These are phyloP conservation scores for Melanchra persicariae DNA, from an alignment of 2,888 invertebrate species.

Conservation along the genomic window DNA sequence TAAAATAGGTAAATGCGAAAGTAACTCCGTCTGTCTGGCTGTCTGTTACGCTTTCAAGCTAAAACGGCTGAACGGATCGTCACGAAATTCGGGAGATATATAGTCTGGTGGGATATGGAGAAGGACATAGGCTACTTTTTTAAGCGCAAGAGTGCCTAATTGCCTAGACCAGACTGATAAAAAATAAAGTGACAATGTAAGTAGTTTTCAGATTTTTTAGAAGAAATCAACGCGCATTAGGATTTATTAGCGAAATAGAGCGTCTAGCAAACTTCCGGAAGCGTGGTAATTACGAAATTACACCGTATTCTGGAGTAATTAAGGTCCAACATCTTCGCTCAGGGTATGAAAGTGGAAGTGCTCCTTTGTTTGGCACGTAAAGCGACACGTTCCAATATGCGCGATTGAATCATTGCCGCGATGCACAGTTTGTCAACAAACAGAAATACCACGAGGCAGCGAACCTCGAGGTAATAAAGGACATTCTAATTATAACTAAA, in stretches of 20 bases:
- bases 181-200: constrained; percentile 37
- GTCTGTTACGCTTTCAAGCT: too few relatives aligned
- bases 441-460: constrained; percentile 69
- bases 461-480: constrained; percentile 41
- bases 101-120: too few relatives aligned
- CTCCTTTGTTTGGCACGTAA: constrained; percentile 58
- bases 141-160: not conserved
- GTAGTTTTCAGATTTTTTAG: constrained; percentile 3
- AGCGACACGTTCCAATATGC: constrained; percentile 58
- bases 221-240: constrained; percentile 36
- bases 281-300: constrained; percentile 28
- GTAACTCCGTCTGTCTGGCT: too few relatives aligned
- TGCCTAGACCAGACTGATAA: constrained; percentile 45
- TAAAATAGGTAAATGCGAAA: too few relatives aligned
- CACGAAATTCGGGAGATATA: too few relatives aligned
- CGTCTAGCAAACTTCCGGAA: constrained; percentile 54
- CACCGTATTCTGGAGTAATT: constrained; percentile 19
- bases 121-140: too few relatives aligned
- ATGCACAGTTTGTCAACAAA: constrained; percentile 73
- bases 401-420: constrained; percentile 70
- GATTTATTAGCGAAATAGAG: constrained; percentile 44
- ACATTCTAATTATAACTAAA: constrained; percentile 62
- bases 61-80: too few relatives aligned
- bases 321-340: constrained; percentile 47
- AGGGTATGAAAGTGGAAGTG: constrained; percentile 25